Conservation (phyloP, 2,113 vertebrate genomes). For the Brachyhypopomus occidentalis region DNA sequence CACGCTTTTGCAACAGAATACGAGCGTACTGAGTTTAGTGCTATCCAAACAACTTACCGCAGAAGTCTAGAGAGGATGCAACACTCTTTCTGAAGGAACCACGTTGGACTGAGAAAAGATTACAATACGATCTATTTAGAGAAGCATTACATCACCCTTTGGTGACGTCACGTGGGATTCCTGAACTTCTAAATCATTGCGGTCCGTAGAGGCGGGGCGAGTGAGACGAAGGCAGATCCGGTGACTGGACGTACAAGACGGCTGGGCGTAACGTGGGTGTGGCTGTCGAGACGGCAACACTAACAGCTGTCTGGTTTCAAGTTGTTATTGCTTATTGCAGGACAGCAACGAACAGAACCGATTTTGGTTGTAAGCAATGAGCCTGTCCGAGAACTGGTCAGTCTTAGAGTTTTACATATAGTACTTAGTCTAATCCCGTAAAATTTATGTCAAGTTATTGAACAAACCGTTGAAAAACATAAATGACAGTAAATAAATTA, state of each 20-base stretch:
- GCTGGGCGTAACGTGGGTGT: slow-evolving; percentile 23
- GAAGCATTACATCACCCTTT: slow-evolving; percentile 98
- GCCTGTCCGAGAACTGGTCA: too few relatives aligned
- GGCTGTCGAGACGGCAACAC: slow-evolving; percentile 14
- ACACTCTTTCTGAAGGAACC: slow-evolving; percentile 92
- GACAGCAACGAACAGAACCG: neutral
- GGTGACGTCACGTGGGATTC: slow-evolving; percentile 99
- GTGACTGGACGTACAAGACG: neutral
- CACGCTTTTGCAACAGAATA: slow-evolving; percentile 12
- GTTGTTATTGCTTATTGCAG: slow-evolving; percentile 20
- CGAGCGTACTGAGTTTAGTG: slow-evolving; percentile 56
- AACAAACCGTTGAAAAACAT: neutral
- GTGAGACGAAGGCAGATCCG: slow-evolving; percentile 64
- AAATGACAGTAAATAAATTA: too few relatives aligned
- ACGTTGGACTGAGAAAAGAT: slow-evolving; percentile 99
- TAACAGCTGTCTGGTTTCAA: slow-evolving; percentile 39
- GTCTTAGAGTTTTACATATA: too few relatives aligned
- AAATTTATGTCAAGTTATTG: neutral
- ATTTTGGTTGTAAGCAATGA: neutral
- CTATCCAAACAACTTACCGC: slow-evolving; percentile 89
- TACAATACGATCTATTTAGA: slow-evolving; percentile 99
- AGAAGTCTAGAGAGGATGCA: slow-evolving; percentile 89
- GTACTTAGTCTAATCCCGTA: too few relatives aligned
- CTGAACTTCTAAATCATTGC: slow-evolving; percentile 99
- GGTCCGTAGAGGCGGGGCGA: slow-evolving; percentile 75